A percentile compares a stretch with the other conserved stretches of the same genome.
These are phyloP conservation scores for Drosophila oshimai DNA, from an alignment of 1,140 invertebrate species.

Conservation along the genomic window DNA sequence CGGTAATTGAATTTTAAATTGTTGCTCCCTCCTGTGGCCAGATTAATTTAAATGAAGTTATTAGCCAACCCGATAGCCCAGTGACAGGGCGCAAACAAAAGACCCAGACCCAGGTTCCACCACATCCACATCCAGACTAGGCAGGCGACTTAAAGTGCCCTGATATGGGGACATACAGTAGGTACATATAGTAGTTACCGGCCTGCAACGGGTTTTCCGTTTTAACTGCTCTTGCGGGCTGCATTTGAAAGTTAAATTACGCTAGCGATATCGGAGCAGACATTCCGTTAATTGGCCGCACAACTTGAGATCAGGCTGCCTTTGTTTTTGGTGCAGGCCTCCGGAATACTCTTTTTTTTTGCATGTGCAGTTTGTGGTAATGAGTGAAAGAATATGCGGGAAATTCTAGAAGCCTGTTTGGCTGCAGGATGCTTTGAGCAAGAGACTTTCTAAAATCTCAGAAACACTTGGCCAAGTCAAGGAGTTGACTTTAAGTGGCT, in stretches of 20 bases:
- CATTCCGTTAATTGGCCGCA: constrained; percentile 73
- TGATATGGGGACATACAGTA: constrained; percentile 29
- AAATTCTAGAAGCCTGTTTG: neutral
- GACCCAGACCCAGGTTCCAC: constrained; percentile 28
- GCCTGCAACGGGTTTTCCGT: constrained; percentile 37
- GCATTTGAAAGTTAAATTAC: constrained; percentile 74
- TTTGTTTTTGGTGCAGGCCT: neutral
- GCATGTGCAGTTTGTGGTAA: neutral
- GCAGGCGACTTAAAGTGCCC: constrained; percentile 21
- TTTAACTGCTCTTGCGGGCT: constrained; percentile 18
- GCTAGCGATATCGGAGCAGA: constrained; percentile 45
- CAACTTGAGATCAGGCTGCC: constrained; percentile 46
- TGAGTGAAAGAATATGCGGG: neutral
- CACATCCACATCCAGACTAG: neutral
- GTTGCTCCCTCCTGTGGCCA: constrained; percentile 31
- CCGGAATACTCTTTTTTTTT: constrained; percentile 16
- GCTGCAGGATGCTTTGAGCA: too few relatives aligned
- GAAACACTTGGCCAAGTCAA: neutral
- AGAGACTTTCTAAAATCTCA: neutral
- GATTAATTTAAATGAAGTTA: constrained; percentile 80
- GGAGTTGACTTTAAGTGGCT: neutral
- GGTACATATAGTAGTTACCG: constrained; percentile 9
- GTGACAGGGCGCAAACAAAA: constrained; percentile 69
- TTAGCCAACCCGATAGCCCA: constrained; percentile 48
- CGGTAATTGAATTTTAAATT: constrained; percentile 77